Evolutionary conservation across 1,140 invertebrate genomes (phyloP), one percentile per base, ranked within the genome.

Genomic region (Rhagoletis pomonella): DNA sequence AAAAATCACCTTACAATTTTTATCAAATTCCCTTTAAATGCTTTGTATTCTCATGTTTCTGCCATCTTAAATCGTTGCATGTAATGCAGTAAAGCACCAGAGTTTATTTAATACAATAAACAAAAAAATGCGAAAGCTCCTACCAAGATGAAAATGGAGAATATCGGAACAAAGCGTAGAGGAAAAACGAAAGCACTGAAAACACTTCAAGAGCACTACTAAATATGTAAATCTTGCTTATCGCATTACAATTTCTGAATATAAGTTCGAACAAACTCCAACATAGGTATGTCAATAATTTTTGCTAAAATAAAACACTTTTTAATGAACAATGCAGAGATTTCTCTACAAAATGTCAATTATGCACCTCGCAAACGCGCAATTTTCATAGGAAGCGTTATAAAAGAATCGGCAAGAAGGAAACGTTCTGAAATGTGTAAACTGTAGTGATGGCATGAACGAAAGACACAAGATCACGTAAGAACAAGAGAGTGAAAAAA

Each of bases 371-470:
- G 55, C 73, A 81, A 73, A 81, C 73, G 73, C 73, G 73, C 73
- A 81, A 55, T 81, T 81, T 81, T 81, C 19, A 12, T 9, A 6
- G 73, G 73, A 81, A 29, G n/a, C 29, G 73, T 81, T 29, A 29
- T 29, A 29, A 29, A 29, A 29, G 29, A 29, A 29, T 29, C 29
- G 29, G 29, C 29, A 29, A 29, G 29, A 29, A 29, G 29, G 29
- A 29, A 29, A 29, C 29, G 29, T 29, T 29, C 29, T 29, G 29
- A 29, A 29, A 29, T 29, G 29, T 29, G 29, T 29, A 29, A 94
- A 94, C 77, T 62, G 64, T 29, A 29, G 29, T 29, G 29, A 29
- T 29, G 29, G 29, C 29, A 29, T 29, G 29, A 29, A 29, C 29
- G 29, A 29, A 29, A 29, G 29, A 29, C 29, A 29, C 29, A 29